Evolutionary conservation across 2,113 vertebrate genomes (phyloP).

Genomic region (Dissostichus mawsoni): DNA sequence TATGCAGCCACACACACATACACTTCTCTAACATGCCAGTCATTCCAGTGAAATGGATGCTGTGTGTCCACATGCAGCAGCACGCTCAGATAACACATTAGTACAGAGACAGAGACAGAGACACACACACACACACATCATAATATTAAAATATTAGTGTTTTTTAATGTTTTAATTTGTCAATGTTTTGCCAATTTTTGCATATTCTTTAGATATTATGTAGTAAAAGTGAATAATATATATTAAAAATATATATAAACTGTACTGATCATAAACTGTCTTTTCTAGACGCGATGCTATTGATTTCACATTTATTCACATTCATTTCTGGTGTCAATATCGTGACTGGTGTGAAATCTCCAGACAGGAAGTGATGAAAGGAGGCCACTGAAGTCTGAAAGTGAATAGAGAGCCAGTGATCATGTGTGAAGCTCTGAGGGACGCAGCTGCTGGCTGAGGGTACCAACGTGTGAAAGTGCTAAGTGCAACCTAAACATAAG

Average conservation of each 20-base stretch:
- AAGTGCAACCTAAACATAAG: background rate
- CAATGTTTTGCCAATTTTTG: no score
- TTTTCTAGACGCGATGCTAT: background rate
- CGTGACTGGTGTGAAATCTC: background rate
- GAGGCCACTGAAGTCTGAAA: background rate
- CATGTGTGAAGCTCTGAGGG: background rate
- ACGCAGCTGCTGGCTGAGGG: background rate
- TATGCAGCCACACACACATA: conserved; percentile 10
- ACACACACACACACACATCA: no score
- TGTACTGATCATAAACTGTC: background rate
- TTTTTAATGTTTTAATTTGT: no score
- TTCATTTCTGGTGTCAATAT: background rate
- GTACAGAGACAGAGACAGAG: no score
- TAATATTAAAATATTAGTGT: no score
- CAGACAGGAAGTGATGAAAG: background rate
- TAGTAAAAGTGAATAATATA: no score
- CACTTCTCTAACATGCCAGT: conserved; percentile 34
- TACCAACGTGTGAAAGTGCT: background rate
- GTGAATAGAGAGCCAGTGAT: background rate
- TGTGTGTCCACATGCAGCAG: conserved; percentile 13
- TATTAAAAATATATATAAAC: background rate
- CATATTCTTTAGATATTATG: no score
- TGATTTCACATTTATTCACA: background rate
- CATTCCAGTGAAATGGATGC: conserved; percentile 44
- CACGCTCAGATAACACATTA: background rate